These are phyloP conservation scores for Bilobella aurantiaca DNA, from an alignment of 1,140 invertebrate genomes.

Conservation along the genomic window DNA sequence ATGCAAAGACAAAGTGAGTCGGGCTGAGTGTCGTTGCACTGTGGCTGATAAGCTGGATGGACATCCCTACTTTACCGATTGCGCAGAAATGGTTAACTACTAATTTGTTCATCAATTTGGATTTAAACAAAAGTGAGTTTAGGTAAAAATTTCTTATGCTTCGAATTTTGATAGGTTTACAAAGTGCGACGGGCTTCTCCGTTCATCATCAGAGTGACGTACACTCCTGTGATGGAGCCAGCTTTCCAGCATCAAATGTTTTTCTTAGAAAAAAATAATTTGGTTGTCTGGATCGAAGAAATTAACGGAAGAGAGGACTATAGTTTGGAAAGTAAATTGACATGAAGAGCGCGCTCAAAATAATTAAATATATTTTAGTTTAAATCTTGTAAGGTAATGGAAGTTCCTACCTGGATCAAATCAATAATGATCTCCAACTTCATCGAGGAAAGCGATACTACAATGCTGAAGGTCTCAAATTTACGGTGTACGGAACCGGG, in stretches of 20 bases:
- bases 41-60: background rate
- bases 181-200: too few relatives aligned
- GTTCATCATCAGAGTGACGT: too few relatives aligned
- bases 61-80: slow-evolving; percentile 8
- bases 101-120: background rate
- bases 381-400: too few relatives aligned
- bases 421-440: slow-evolving; percentile 8
- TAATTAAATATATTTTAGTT: too few relatives aligned
- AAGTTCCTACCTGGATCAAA: background rate
- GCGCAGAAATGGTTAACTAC: slow-evolving; percentile 11
- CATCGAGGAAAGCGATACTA: slow-evolving; percentile 2
- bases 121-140: background rate
- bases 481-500: slow-evolving; percentile 14
- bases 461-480: background rate
- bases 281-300: background rate
- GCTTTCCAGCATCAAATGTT: too few relatives aligned
- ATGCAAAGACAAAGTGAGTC: background rate
- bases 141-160: background rate
- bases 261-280: slow-evolving; percentile 15
- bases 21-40: slow-evolving; percentile 1
- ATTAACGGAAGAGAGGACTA: slow-evolving; percentile 11
- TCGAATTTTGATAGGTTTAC: too few relatives aligned
- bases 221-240: too few relatives aligned
- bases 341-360: too few relatives aligned
- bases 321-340: slow-evolving; percentile 4